These are phyloP conservation scores for Otocyon megalotis DNA, from an alignment of 2,113 vertebrate species.

Conservation along the genomic window DNA sequence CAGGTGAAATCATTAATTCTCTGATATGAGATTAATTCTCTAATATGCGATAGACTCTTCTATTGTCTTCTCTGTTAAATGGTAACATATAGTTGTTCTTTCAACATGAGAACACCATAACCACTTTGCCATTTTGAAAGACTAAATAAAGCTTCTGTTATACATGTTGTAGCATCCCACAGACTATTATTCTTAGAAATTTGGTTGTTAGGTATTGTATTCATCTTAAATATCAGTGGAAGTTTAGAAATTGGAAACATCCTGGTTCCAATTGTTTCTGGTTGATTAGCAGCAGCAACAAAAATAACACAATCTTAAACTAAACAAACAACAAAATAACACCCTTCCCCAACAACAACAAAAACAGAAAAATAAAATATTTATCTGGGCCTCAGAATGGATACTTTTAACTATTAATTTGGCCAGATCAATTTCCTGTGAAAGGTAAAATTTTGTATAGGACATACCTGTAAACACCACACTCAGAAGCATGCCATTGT, in stretches of 20 bases:
- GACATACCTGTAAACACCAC: neutral
- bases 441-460: neutral
- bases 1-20: neutral
- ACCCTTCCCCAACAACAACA: neutral
- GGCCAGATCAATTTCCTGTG: neutral
- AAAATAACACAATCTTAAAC: neutral
- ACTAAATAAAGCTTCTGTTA: neutral
- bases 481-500: neutral
- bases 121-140: neutral
- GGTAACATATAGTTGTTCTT: neutral
- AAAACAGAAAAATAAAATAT: neutral
- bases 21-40: neutral
- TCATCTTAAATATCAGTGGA: neutral
- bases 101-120: neutral
- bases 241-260: neutral
- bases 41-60: neutral
- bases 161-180: neutral
- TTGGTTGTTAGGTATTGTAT: neutral
- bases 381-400: neutral
- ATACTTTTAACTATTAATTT: neutral
- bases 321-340: neutral
- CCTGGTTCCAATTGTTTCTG: neutral
- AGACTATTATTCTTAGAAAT: neutral
- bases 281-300: neutral
- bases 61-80: neutral